Base-by-base conservation (phyloP, 2,797 vertebrate genomes). In the Streptopelia turtur region DNA sequence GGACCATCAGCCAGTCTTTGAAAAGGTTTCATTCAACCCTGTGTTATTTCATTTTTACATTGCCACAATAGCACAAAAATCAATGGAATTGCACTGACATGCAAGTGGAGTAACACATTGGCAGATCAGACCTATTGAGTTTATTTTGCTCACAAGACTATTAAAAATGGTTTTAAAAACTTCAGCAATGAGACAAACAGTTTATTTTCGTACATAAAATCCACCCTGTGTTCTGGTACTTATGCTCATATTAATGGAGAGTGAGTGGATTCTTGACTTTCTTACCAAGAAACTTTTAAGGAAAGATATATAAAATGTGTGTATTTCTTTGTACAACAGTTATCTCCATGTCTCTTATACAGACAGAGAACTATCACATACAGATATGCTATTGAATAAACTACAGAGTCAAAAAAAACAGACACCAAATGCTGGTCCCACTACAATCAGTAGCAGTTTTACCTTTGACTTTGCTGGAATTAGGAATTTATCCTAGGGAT, bases 31-130 rank as follows among this genome's bases (percentile, higher is more conserved):
- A 80, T 93, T 85, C 78, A 82, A 74, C n/a, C n/a, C 75, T 45
- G 30, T 77, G 77, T 83, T 94, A 77, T 87, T 93, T 94, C 78
- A 65, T 94, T 95, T 95, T 89, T 92, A 81, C 37, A 11, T 69
- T 80, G 78, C 63, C 47, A 20, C 85, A 92, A 89, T 68, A 89
- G 68, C 78, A 80, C 13, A 87, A 87, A 96, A 93, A 95, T 96
- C 95, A 94, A 83, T 96, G 68, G 23, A 92, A n/a, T 80, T 83
- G 39, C 88, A 78, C 75, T 61, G 91, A 71, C 91, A 55, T 43
- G 83, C 35, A 60, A 91, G 71, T 27, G n/a, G 25, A 87, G 56
- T 71, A 87, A 92, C 57, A 22, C 71, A 83, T 55, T 83, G 84
- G 61, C 76, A 91, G 57, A 81, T 83, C 35, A 93, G 87, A 78